Evolutionary conservation across 1,140 invertebrate species (phyloP).

Genomic region (Oedothorax gibbosus): DNA sequence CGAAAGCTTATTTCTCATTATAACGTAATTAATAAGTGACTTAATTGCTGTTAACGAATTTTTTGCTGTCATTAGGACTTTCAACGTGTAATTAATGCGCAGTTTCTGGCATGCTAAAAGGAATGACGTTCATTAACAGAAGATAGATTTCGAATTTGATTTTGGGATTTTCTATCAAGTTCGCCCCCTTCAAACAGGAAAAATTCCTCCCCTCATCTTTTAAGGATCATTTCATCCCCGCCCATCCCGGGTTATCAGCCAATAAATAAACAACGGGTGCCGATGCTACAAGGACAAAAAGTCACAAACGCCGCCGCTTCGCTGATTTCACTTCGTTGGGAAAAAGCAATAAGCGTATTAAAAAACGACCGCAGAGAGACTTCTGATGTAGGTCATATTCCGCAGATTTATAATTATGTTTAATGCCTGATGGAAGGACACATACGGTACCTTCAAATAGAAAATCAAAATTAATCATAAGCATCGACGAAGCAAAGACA

Average conservation of each 20-base stretch:
- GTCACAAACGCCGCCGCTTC: too few relatives aligned
- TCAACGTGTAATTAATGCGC: constrained; percentile 62
- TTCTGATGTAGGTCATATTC: too few relatives aligned
- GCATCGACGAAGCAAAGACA: too few relatives aligned
- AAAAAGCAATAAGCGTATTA: too few relatives aligned
- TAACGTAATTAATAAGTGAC: constrained; percentile 62
- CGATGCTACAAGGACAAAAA: not conserved
- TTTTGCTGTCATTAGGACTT: constrained; percentile 61
- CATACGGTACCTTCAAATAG: too few relatives aligned
- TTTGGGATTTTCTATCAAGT: constrained; percentile 61
- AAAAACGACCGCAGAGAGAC: too few relatives aligned
- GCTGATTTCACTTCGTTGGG: too few relatives aligned
- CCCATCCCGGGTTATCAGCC: constrained; percentile 51
- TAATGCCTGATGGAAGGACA: too few relatives aligned
- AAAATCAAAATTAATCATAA: too few relatives aligned
- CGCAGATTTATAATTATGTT: too few relatives aligned
- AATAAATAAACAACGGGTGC: constrained; percentile 58
- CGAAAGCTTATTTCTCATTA: constrained; percentile 62
- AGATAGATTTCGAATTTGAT: constrained; percentile 62
- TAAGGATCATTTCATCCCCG: constrained; percentile 54
- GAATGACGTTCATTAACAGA: constrained; percentile 61
- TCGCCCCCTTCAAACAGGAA: constrained; percentile 48
- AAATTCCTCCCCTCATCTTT: constrained; percentile 44
- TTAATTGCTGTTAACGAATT: constrained; percentile 62
- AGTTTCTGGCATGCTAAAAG: constrained; percentile 60